Evolutionary conservation across 2,113 vertebrate species (phyloP), one percentile per base, ranked within the genome.

Genomic region (Pedionomus torquatus): DNA sequence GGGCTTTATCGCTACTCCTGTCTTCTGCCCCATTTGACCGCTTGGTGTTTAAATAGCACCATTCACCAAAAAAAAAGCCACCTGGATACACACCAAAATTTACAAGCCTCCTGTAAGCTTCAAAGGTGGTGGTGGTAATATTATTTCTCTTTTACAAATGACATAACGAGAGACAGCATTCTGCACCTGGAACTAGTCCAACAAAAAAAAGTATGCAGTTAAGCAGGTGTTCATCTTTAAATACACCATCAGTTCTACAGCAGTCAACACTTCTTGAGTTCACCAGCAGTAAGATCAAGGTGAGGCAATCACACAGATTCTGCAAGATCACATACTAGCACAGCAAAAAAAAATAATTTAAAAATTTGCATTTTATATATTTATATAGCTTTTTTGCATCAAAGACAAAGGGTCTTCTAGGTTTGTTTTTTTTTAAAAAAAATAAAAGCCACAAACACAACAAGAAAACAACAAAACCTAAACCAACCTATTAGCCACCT

Each of bases 1-100:
- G 30, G 10, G 5, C 0, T 0, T 21, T 12, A 7, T 10, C 33
- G 11, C 35, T 46, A 30, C 49, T 58, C 44, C 31, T 54, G 35
- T 10, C 35, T 37, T n/a, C 64, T 49, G 16, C 14, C 41, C 49
- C n/a, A 2, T 43, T 81, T 75, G 33, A 54, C 44, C 1, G 1
- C 2, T 58, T 69, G 13, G 20, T 24, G 63, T 44, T 84, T 61
- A 64, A 66, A 66, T 19, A 69, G 52, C 65, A 52, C 17, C 4
- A 6, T 41, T 48, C 57, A 46, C 26, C 3, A 78, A 82, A 48
- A 41, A 41, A 82, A 41, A 15, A 75, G 18, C 14, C 26, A 4
- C 25, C 21, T 37, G 17, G 13, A 6, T 71, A 20, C 17, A 72
- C 13, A 13, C 57, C 23, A 68, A 65, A 63, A 26, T 33, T 37